A percentile compares a stretch with the other conserved stretches of the same genome.
Evolutionary conservation across 2,113 vertebrate species (phyloP).

Genomic region (Diphyllodes magnificus): DNA sequence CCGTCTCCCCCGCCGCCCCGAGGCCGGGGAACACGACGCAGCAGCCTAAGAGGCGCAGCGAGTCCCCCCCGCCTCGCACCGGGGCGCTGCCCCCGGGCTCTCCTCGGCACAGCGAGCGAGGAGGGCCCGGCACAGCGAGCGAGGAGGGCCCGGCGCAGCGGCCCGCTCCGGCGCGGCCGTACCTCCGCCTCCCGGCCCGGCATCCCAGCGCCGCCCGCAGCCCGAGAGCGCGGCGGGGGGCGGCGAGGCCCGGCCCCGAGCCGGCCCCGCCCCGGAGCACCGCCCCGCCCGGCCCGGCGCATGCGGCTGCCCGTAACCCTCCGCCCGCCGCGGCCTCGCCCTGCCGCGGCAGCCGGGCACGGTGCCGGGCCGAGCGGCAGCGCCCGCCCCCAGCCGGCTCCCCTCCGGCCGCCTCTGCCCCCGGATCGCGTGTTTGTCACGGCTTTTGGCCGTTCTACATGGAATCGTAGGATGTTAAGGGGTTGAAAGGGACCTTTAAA

Average conservation of each 20-base stretch:
- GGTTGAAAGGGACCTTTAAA: background rate
- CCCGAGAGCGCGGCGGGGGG: background rate
- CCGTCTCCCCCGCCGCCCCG: background rate
- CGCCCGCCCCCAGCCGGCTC: fast-evolving
- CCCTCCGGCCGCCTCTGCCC: fast-evolving
- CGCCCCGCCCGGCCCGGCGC: background rate
- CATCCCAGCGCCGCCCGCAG: background rate
- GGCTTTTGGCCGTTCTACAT: background rate
- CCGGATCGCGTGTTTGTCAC: too few species aligned
- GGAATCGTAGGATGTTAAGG: too few species aligned
- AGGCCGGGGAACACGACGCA: background rate
- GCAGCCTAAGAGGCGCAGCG: background rate
- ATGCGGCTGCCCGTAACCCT: background rate
- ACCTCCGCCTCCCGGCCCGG: background rate
- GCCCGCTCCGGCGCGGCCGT: background rate
- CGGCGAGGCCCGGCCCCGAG: background rate
- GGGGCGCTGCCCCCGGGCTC: too few species aligned
- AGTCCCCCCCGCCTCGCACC: background rate
- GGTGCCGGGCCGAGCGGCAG: fast-evolving
- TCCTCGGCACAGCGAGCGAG: background rate
- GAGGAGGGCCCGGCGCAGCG: background rate
- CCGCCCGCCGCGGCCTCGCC: fast-evolving
- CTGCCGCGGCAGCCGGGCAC: fast-evolving
- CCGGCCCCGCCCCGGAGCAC: background rate
- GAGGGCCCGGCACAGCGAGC: background rate